These are phyloP conservation scores for Asteroscopus sphinx DNA, from an alignment of 2,888 invertebrate genomes.

Conservation along the genomic window DNA sequence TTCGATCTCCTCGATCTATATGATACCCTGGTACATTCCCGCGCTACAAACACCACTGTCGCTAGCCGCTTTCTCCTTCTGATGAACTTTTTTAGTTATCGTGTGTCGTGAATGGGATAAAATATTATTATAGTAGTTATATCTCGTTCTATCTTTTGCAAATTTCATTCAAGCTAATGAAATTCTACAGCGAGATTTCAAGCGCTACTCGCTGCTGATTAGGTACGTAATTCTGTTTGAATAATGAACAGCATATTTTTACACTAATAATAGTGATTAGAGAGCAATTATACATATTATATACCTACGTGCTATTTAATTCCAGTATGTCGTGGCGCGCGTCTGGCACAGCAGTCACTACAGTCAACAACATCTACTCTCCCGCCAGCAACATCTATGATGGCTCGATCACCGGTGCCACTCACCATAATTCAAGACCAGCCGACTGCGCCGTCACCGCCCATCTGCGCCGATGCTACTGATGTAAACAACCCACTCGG, in stretches of 20 bases:
- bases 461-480: slow-evolving; percentile 73
- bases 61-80: slow-evolving; percentile 89
- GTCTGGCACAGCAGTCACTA: slow-evolving; percentile 58
- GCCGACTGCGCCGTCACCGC: slow-evolving; percentile 62
- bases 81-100: slow-evolving; percentile 72
- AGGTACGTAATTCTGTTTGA: neutral
- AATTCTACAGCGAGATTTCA: neutral
- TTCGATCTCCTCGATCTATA: slow-evolving; percentile 61
- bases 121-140: slow-evolving; percentile 33
- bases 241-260: neutral
- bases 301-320: slow-evolving; percentile 3
- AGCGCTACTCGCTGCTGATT: neutral
- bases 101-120: slow-evolving; percentile 61
- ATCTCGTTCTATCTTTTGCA: slow-evolving; percentile 52
- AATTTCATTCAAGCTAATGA: slow-evolving; percentile 10
- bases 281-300: neutral
- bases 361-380: slow-evolving; percentile 58
- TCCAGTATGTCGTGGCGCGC: slow-evolving; percentile 72
- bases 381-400: slow-evolving; percentile 53
- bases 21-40: slow-evolving; percentile 86
- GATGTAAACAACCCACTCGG: slow-evolving; percentile 71
- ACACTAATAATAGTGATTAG: neutral
- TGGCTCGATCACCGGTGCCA: slow-evolving; percentile 59
- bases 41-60: slow-evolving; percentile 85
- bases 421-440: slow-evolving; percentile 68